Percentiles rank a stretch among this genome's conserved stretches.
Evolutionary conservation across 2,113 vertebrate species (phyloP).

Genomic region (Gopherus flavomarginatus): DNA sequence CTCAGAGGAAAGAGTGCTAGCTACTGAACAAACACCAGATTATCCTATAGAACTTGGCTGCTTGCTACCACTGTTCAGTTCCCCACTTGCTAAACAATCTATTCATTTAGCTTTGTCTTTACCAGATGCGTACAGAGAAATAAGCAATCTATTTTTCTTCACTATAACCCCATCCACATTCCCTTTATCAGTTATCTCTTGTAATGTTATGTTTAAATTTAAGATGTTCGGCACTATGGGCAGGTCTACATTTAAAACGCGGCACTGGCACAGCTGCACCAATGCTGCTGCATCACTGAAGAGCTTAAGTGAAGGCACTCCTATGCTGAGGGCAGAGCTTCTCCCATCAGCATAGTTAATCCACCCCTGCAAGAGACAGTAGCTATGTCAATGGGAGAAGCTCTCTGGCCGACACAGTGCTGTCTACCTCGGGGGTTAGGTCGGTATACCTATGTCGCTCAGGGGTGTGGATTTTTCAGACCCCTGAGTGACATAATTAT

Average conservation of each 20-base stretch:
- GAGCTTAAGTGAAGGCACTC: not conserved
- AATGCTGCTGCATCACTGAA: not conserved
- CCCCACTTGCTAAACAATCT: not conserved
- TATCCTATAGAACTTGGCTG: not conserved
- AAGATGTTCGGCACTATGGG: not conserved
- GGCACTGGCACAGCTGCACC: not conserved
- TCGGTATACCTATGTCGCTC: fast-evolving
- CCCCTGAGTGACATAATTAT: not conserved
- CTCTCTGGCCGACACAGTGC: not conserved
- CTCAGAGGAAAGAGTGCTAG: not conserved
- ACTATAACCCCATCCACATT: not conserved
- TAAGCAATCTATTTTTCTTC: fast-evolving
- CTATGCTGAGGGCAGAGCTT: not conserved
- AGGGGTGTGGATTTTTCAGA: not conserved
- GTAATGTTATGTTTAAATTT: not conserved
- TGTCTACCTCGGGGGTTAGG: not conserved
- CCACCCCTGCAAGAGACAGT: not conserved
- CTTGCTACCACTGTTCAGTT: not conserved
- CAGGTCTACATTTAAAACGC: not conserved
- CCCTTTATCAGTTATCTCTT: not conserved
- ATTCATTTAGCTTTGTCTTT: fast-evolving
- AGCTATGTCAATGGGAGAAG: not conserved
- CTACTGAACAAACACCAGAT: not conserved
- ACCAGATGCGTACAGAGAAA: not conserved
- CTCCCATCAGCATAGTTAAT: not conserved